Base-by-base conservation (phyloP, 2,113 vertebrate genomes). In the Lota lota region DNA sequence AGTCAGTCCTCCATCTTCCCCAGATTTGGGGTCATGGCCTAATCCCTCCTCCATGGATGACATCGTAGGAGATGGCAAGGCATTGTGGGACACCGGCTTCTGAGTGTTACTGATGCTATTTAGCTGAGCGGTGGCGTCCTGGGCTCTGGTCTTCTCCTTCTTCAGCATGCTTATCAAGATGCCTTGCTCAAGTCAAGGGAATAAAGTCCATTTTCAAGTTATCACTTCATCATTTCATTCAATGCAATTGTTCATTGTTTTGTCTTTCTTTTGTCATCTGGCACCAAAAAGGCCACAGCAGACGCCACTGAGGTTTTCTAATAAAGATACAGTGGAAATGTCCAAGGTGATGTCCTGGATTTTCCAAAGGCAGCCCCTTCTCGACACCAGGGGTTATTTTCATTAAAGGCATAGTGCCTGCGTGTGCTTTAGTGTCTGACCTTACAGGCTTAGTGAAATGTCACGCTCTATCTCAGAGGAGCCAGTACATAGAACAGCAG, bases 101-200 rank as follows among this genome's bases (percentile, higher is more conserved):
- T 74, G 61, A 21, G 40, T 69, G 54, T 16, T 57, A 60, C 78
- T 78, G 20, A 78, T 50, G 66, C 19, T 10, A 18, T 61, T 63
- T 17, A 92, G 71, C 18, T 88, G 86, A 12, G 82, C 78, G 50
- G 85, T 70, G 22, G 79, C 77, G 66, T 94, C 93, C 70, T 87
- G 92, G 1, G 82, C 69, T 82, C 86, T 93, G 80, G 87, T 94
- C 85, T 94, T 97, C 79, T 97, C 96, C 63, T 90, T 96, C 89
- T 96, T 97, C 68, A 98, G 79, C 93, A 95, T 95, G 83, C 86
- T 93, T 63, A 97, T 90, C 14, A 99, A 78, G 76, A 98, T 92
- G 89, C 94, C 95, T 98, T 83, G 40, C 67, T 22, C 5, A 2
- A 33, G 80, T 90, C 85, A 92, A 89, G 81, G 82, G 72, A 65